Base-by-base conservation (phyloP, 2,797 vertebrate species). In the Melanotaenia parkinsoni region DNA sequence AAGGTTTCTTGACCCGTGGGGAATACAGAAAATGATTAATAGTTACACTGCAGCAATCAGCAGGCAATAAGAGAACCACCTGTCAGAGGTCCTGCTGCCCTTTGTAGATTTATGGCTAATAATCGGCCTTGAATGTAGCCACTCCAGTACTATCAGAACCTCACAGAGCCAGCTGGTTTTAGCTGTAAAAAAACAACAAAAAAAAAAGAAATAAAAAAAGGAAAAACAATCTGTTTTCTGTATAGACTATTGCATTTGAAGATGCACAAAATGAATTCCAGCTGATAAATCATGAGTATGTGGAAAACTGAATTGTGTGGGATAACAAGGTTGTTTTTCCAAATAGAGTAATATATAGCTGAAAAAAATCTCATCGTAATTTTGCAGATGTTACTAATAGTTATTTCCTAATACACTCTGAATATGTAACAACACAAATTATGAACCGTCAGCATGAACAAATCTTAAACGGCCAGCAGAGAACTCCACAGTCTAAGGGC, bases 11-110 rank as follows among this genome's bases (percentile, higher is more conserved):
- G 54, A 76, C 72, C 72, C 26, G 59, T 76, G 54, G 71, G 74
- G 70, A 77, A 87, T 86, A 81, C 75, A 80, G 73, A 67, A 69
- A 76, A 87, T 87, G 89, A 93, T 92, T 91, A 87, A 91, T 87
- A 81, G 86, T 70, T 78, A 61, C 85, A 82, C 63, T 80, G 67
- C 58, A 80, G 73, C 78, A 87, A 92, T 91, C 89, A 88, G 87
- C 81, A 80, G 76, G 77, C 78, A 80, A 74, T 80, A 74, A 77
- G 73, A 79, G 77, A 86, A 79, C 80, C 76, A 84, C 81, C 87
- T 83, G 84, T 82, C 86, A 87, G 64, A 72, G 84, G 75, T 87
- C 80, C 64, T 30, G 51, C 80, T 47, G 59, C 81, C 77, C 57
- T 81, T 68, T 56, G 58, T 72, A 84, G 84, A 93, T 90, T 87